A percentile compares a stretch with the other conserved stretches of the same genome.
Conservation (phyloP, 2,888 invertebrate species). For the Apomyelois bistriatella region DNA sequence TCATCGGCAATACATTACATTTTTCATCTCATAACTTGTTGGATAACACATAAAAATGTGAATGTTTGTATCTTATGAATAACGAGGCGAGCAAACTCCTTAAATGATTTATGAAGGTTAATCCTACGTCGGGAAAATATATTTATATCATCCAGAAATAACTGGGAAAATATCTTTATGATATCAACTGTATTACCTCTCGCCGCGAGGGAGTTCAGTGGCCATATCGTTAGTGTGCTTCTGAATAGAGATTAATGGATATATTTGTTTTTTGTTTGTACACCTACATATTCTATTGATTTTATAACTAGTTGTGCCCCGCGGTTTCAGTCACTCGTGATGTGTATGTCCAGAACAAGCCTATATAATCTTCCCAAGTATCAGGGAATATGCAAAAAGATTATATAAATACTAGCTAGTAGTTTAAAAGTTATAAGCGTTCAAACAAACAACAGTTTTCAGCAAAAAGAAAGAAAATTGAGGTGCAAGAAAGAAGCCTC, state of each 20-base stretch:
- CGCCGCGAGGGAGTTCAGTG: not conserved
- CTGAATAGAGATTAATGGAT: not conserved
- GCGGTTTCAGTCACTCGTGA: no score
- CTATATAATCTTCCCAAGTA: no score
- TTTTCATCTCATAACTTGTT: conserved; percentile 2
- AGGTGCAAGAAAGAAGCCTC: no score
- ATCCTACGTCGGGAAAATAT: conserved; percentile 8
- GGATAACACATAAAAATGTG: conserved; percentile 10
- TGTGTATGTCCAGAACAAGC: no score
- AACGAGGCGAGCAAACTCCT: conserved; percentile 11
- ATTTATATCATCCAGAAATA: not conserved
- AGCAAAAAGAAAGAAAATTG: no score
- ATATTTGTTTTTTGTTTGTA: not conserved
- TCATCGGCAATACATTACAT: not conserved
- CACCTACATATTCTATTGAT: not conserved
- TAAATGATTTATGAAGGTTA: conserved; percentile 15
- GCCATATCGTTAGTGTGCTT: not conserved
- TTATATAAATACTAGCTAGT: no score
- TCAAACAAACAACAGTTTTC: no score
- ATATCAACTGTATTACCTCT: not conserved
- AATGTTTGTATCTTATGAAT: conserved; percentile 15
- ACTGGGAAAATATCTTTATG: conserved; percentile 1
- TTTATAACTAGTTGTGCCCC: no score
- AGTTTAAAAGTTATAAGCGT: no score
- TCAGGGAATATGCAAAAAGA: no score